A percentile compares a stretch with the other conserved stretches of the same genome.
Evolutionary conservation across 2,797 vertebrate genomes (phyloP).

Genomic region (Antennarius maculatus): DNA sequence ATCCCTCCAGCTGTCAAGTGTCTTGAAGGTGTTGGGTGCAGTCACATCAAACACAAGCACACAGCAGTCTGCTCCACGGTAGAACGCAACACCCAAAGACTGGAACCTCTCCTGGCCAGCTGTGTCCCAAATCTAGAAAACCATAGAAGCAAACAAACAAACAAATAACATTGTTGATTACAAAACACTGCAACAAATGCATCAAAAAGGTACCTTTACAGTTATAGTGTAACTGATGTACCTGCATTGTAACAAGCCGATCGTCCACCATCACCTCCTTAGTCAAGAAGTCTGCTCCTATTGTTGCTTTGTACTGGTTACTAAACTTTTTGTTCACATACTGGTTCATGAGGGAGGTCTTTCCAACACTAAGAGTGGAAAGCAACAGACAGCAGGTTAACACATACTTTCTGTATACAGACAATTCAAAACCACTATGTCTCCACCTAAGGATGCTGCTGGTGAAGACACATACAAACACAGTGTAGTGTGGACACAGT

Average conservation of each 20-base stretch:
- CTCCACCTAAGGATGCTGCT: no score
- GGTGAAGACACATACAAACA: no score
- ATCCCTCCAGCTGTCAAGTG: constrained; percentile 92
- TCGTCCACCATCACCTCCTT: constrained; percentile 97
- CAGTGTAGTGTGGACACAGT: no score
- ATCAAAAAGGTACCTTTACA: background rate
- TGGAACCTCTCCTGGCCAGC: constrained; percentile 93
- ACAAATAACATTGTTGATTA: background rate
- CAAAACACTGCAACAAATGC: background rate
- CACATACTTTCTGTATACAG: background rate
- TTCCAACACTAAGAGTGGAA: constrained; percentile 84
- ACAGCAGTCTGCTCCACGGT: constrained; percentile 92
- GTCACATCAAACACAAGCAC: constrained; percentile 94
- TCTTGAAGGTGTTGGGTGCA: constrained; percentile 91
- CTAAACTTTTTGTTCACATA: constrained; percentile 97
- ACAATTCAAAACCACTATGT: no score
- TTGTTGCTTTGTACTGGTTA: constrained; percentile 95
- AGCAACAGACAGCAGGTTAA: constrained; percentile 18
- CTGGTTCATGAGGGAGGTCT: constrained; percentile 95
- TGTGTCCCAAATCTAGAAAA: constrained; percentile 90
- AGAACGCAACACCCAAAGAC: constrained; percentile 93
- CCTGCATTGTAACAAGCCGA: constrained; percentile 94
- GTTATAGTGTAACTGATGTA: constrained; percentile 50
- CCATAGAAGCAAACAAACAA: background rate
- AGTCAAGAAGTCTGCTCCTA: constrained; percentile 93